phyloP scores from a whole-genome alignment of 2,797 vertebrate species.

The Philypnodon macrostomus region DNA sequence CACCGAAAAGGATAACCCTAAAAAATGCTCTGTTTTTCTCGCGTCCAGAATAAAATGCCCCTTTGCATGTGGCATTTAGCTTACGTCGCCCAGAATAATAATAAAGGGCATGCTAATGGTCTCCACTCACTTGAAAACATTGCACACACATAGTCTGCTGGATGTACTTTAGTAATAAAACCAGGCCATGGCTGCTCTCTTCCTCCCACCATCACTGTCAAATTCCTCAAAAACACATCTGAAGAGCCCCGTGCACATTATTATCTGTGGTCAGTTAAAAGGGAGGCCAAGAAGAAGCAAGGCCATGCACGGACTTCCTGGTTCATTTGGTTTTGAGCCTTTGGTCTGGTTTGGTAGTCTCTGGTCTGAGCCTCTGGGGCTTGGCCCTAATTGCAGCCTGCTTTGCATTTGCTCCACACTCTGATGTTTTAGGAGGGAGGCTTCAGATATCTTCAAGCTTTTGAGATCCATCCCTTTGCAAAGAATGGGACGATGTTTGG shows the following conservation, averaged over 20 bases:
- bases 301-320: slow-evolving; percentile 15
- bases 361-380: not conserved
- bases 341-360: slow-evolving; percentile 7
- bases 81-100: no score
- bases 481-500: not conserved
- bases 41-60: no score
- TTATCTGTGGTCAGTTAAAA: slow-evolving; percentile 72
- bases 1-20: no score
- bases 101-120: no score
- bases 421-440: slow-evolving; percentile 20
- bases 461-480: not conserved
- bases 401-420: slow-evolving; percentile 65
- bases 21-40: no score
- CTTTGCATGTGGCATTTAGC: no score
- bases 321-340: slow-evolving; percentile 1
- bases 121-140: no score
- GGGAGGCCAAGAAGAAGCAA: slow-evolving; percentile 45
- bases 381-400: slow-evolving; percentile 9
- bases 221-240: slow-evolving; percentile 78
- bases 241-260: slow-evolving; percentile 73
- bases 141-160: no score
- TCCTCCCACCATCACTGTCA: slow-evolving; percentile 68
- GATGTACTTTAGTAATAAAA: slow-evolving; percentile 57
- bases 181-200: slow-evolving; percentile 38
- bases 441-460: not conserved